A percentile compares a stretch with the other conserved stretches of the same genome.
Conservation (phyloP, 2,797 vertebrate genomes). For the Esox lucius region DNA sequence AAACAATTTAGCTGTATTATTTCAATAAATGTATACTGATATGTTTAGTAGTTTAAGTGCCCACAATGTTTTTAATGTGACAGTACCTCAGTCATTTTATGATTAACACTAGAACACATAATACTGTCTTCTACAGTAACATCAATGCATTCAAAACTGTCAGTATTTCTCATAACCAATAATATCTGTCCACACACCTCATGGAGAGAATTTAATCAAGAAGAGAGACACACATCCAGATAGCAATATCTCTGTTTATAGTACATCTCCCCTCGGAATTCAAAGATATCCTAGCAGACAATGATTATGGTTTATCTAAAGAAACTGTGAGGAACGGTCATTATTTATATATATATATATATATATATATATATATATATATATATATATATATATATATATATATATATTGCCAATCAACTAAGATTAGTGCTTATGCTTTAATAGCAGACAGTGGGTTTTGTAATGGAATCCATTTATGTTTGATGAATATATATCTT, state of each 20-base stretch:
- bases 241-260: neutral
- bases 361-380: no score
- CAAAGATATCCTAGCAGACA: no score
- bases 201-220: neutral
- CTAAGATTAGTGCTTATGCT: neutral
- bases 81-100: neutral
- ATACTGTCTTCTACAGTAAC: neutral
- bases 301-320: no score
- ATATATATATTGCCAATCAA: no score
- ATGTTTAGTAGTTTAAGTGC: no score
- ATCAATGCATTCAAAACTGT: neutral
- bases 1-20: no score
- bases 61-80: no score
- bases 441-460: neutral
- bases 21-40: no score
- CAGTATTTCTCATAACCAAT: neutral
- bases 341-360: no score
- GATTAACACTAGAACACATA: neutral
- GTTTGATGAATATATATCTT: neutral
- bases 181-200: neutral
- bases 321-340: no score
- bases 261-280: neutral
- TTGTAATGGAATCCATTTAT: constrained; percentile 1
- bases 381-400: no score
- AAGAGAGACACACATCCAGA: neutral